A percentile compares a stretch with the other conserved stretches of the same genome.
phyloP scores from a whole-genome alignment of 2,888 invertebrate genomes.

The Epistrophe grossulariae region DNA sequence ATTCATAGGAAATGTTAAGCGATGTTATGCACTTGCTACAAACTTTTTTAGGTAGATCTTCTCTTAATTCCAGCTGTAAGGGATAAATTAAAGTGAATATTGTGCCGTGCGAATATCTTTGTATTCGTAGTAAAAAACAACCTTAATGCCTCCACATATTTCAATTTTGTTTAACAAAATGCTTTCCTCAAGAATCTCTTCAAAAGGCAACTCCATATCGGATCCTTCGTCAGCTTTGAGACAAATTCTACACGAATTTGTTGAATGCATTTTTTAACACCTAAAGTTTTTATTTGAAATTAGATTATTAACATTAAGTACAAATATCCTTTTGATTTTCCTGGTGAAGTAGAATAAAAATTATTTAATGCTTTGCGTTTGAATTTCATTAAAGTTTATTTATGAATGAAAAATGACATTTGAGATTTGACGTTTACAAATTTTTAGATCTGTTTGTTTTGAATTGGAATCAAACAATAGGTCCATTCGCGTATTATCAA shows the following conservation, averaged over 20 bases:
- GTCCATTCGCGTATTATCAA: neutral
- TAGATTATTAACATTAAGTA: neutral
- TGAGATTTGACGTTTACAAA: neutral
- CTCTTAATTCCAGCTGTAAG: conserved; percentile 79
- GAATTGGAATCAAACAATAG: neutral
- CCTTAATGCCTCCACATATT: conserved; percentile 81
- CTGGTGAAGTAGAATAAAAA: neutral
- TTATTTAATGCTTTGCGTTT: neutral
- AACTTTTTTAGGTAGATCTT: conserved; percentile 81
- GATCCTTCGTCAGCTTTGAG: conserved; percentile 78
- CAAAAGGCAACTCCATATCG: conserved; percentile 78
- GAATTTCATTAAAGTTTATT: conserved; percentile 8
- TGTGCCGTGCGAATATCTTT: neutral
- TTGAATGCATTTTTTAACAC: conserved; percentile 24
- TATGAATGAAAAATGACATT: conserved; percentile 6
- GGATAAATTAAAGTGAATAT: neutral
- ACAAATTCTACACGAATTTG: conserved; percentile 80
- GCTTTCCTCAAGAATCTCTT: conserved; percentile 74
- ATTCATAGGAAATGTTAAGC: conserved; percentile 79
- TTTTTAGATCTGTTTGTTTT: conserved; percentile 2
- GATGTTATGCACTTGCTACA: conserved; percentile 79
- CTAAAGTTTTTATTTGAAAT: neutral
- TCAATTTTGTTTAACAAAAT: conserved; percentile 80
- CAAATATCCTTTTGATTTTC: neutral
- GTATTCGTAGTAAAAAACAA: conserved; percentile 49